These are phyloP conservation scores for Orycteropus afer DNA, from an alignment of 2,113 vertebrate genomes.

Conservation along the genomic window DNA sequence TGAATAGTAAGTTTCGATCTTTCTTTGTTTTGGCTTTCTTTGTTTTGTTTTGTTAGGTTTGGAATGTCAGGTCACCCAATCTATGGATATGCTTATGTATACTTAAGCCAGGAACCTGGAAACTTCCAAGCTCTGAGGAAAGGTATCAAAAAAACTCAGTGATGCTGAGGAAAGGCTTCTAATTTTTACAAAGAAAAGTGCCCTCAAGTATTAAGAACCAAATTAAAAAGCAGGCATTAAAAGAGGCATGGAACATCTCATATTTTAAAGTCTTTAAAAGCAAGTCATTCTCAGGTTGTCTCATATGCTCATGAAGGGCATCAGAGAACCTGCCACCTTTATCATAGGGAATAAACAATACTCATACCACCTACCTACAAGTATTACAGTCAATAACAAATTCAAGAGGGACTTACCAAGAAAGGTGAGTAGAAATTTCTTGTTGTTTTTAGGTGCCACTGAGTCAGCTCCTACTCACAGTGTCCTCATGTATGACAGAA, in stretches of 20 bases:
- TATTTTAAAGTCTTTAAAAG: conserved; percentile 12
- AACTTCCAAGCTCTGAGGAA: conserved; percentile 17
- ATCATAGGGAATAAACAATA: not conserved
- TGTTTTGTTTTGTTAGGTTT: not conserved
- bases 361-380: not conserved
- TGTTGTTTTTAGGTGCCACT: not conserved
- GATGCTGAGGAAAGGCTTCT: not conserved
- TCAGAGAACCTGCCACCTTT: not conserved
- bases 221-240: conserved; percentile 11
- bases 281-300: not conserved
- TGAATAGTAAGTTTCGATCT: not conserved
- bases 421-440: not conserved
- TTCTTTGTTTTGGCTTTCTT: conserved; percentile 1
- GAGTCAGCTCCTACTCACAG: not conserved
- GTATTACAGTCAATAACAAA: not conserved
- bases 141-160: not conserved
- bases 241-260: not conserved
- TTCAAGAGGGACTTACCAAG: not conserved
- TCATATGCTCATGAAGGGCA: not conserved
- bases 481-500: not conserved
- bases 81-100: not conserved
- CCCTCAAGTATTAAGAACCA: not conserved
- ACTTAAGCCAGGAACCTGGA: not conserved
- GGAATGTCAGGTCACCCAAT: not conserved
- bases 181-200: not conserved